Evolutionary conservation across 2,113 vertebrate genomes (phyloP).

Genomic region (Oncorhynchus tshawytscha): DNA sequence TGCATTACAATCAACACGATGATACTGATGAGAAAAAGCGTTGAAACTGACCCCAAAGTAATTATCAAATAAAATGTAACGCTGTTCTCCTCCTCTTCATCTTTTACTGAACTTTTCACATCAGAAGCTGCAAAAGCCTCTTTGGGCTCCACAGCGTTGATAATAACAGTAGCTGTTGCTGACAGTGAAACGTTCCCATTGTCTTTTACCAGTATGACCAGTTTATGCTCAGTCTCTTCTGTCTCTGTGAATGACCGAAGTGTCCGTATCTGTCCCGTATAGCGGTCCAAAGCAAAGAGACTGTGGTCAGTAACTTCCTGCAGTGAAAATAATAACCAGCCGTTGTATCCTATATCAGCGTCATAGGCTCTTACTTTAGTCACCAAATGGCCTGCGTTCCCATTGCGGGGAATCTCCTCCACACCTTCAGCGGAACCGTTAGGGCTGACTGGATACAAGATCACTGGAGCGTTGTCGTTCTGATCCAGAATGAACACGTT

Average conservation of each 20-base stretch:
- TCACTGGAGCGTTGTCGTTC: conserved; percentile 57
- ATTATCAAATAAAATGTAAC: conserved; percentile 44
- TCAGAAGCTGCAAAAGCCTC: conserved; percentile 40
- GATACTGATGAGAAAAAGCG: conserved; percentile 44
- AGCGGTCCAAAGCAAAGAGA: too few relatives aligned
- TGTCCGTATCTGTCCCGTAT: too few relatives aligned
- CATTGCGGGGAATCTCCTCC: conserved; percentile 43
- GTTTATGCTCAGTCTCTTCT: too few relatives aligned
- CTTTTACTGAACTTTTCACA: conserved; percentile 13
- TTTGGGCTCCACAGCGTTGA: conserved; percentile 40
- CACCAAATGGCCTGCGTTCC: conserved; percentile 45
- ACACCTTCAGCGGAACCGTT: conserved; percentile 45
- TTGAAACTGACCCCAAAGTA: conserved; percentile 42
- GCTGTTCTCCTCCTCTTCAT: conserved; percentile 22
- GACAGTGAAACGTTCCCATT: conserved; percentile 49
- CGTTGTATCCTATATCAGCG: too few relatives aligned
- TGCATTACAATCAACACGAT: conserved; percentile 38
- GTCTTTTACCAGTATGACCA: conserved; percentile 29
- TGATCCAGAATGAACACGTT: conserved; percentile 50
- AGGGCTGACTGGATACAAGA: conserved; percentile 43
- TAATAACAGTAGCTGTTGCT: conserved; percentile 34
- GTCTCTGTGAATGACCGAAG: too few relatives aligned
- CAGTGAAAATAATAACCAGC: too few relatives aligned
- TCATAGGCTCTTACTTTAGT: too few relatives aligned
- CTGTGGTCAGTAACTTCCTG: too few relatives aligned